These are phyloP conservation scores for Panthera tigris DNA, from an alignment of 2,113 vertebrate species.

Conservation along the genomic window DNA sequence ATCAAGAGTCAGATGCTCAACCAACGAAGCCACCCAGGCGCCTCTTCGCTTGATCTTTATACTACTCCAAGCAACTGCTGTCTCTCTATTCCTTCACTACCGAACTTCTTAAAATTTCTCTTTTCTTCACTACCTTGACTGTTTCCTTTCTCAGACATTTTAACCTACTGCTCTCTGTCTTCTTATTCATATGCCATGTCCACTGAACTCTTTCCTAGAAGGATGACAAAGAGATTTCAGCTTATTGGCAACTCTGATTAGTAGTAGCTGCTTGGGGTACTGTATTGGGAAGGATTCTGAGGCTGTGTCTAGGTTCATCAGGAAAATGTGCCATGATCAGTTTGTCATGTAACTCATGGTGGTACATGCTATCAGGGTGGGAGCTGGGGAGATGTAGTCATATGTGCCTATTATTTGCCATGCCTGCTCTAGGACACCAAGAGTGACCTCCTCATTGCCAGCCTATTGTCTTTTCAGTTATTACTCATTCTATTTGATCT, in stretches of 20 bases:
- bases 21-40: too few relatives aligned
- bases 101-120: background rate
- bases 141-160: slow-evolving; percentile 37
- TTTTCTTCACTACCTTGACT: background rate
- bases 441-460: background rate
- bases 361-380: background rate
- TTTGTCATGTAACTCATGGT: background rate
- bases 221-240: slow-evolving; percentile 17
- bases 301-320: background rate
- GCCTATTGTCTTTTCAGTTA: slow-evolving; percentile 6
- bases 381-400: background rate
- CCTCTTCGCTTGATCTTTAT: background rate
- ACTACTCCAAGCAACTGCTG: background rate
- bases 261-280: background rate
- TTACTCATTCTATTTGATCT: background rate
- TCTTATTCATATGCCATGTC: background rate
- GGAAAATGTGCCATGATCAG: background rate
- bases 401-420: background rate
- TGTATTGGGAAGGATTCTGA: slow-evolving; percentile 47
- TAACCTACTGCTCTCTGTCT: background rate
- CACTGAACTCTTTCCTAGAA: background rate
- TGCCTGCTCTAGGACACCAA: slow-evolving; percentile 31
- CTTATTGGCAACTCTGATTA: slow-evolving; percentile 4
- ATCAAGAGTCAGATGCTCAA: too few relatives aligned
- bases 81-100: background rate